Evolutionary conservation across 2,113 vertebrate genomes (phyloP).

Genomic region (Abramis brama): DNA sequence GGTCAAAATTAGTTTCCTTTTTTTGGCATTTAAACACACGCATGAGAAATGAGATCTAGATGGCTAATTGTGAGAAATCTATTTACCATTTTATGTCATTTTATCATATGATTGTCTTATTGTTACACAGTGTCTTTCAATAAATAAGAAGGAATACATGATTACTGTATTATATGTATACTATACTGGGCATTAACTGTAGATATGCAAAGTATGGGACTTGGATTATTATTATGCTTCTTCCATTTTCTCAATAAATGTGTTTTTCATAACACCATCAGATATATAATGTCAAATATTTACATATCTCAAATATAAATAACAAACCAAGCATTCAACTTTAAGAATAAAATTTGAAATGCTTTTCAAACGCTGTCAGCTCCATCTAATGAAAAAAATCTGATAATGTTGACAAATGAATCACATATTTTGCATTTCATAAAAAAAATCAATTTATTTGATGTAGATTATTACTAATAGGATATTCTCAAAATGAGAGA

Average conservation of each 20-base stretch:
- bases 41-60: too few relatives aligned
- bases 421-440: too few relatives aligned
- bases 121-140: background rate
- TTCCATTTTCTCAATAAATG: background rate
- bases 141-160: background rate
- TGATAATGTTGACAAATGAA: too few relatives aligned
- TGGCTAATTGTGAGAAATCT: too few relatives aligned
- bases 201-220: background rate
- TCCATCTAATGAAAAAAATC: too few relatives aligned
- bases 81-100: background rate
- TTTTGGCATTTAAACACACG: too few relatives aligned
- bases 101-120: conserved; percentile 14
- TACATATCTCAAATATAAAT: background rate
- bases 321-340: background rate
- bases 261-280: conserved; percentile 1
- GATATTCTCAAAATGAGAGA: too few relatives aligned
- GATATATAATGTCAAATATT: background rate
- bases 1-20: too few relatives aligned
- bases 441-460: too few relatives aligned
- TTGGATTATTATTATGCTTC: background rate
- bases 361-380: too few relatives aligned
- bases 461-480: too few relatives aligned
- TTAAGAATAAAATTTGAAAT: too few relatives aligned
- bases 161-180: background rate
- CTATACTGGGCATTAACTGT: background rate